Evolutionary conservation across 2,113 vertebrate genomes (phyloP).

Genomic region (Protomyctophum bolini): DNA sequence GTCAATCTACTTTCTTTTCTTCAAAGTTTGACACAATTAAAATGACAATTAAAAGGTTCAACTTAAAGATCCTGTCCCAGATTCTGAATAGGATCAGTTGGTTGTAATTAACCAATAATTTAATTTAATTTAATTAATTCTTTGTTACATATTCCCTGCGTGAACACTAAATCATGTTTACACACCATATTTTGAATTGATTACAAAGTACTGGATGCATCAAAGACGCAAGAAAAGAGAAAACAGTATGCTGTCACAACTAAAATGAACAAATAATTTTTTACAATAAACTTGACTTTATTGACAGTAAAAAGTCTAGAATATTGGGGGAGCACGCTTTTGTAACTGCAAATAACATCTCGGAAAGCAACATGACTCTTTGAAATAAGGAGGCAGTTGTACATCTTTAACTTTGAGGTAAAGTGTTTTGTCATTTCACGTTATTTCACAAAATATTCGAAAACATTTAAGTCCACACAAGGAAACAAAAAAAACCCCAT

Average conservation of each 20-base stretch:
- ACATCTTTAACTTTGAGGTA: conserved; percentile 84
- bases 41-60: too few species aligned
- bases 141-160: too few species aligned
- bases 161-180: too few species aligned
- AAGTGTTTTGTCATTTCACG: conserved; percentile 81
- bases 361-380: conserved; percentile 76
- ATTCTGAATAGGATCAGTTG: too few species aligned
- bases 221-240: not conserved
- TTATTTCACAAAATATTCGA: conserved; percentile 80
- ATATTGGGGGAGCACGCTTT: conserved; percentile 73
- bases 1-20: too few species aligned
- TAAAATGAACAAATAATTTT: conserved; percentile 38
- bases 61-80: too few species aligned
- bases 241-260: not conserved
- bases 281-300: conserved; percentile 82
- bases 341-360: conserved; percentile 78
- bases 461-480: conserved; percentile 74
- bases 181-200: too few species aligned
- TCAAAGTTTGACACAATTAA: too few species aligned
- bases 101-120: too few species aligned
- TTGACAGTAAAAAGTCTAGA: conserved; percentile 84
- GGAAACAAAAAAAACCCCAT: conserved; percentile 72
- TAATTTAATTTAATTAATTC: too few species aligned
- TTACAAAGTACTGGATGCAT: too few species aligned
- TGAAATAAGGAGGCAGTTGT: conserved; percentile 83